A percentile compares a stretch with the other conserved stretches of the same genome.
These are phyloP conservation scores for Eulemur albifrons DNA, from an alignment of 2,797 vertebrate species.

Conservation along the genomic window DNA sequence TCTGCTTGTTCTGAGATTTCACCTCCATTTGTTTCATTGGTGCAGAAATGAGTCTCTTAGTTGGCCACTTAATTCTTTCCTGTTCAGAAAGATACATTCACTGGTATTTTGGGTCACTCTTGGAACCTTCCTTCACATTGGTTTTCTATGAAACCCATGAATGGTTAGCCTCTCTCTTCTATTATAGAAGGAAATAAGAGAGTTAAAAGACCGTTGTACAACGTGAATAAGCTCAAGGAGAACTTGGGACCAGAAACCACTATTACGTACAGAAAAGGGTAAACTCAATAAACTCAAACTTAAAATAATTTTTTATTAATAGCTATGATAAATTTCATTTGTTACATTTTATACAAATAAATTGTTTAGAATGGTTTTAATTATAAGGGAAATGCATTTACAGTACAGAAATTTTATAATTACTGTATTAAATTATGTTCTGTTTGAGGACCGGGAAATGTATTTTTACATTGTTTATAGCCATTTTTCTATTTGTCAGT, in stretches of 20 bases:
- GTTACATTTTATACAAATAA: constrained; percentile 45
- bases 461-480: constrained; percentile 71
- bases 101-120: not conserved
- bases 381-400: constrained; percentile 35
- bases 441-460: constrained; percentile 30
- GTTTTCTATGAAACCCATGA: not conserved
- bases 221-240: not conserved
- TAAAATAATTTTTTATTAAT: not conserved
- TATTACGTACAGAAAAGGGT: not conserved
- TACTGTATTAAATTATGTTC: constrained; percentile 57
- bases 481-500: constrained; percentile 70
- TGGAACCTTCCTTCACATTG: not conserved
- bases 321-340: not conserved
- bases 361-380: constrained; percentile 48
- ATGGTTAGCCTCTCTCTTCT: not conserved
- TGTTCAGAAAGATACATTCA: not conserved
- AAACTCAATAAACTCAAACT: not conserved
- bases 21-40: not conserved
- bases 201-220: not conserved
- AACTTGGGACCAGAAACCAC: not conserved
- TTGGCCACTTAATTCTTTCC: not conserved
- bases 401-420: constrained; percentile 33
- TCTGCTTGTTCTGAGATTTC: not conserved
- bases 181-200: not conserved
- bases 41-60: not conserved